These are phyloP conservation scores for Stenopsyche tienmushanensis DNA, from an alignment of 1,140 invertebrate genomes.

Conservation along the genomic window DNA sequence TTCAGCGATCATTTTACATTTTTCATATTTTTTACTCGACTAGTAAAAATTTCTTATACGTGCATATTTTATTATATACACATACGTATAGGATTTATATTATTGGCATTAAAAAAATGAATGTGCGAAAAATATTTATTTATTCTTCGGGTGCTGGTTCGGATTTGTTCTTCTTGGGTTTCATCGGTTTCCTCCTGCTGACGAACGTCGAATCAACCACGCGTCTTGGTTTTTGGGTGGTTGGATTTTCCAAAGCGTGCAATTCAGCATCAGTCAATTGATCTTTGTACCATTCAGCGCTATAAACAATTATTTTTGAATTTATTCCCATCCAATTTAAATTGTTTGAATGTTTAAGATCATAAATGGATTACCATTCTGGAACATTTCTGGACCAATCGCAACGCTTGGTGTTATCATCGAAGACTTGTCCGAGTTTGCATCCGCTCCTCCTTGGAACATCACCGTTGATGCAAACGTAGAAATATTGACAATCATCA, in stretches of 20 bases:
- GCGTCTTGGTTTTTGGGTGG: conserved; percentile 61
- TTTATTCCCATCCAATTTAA: no score
- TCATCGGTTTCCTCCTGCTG: conserved; percentile 58
- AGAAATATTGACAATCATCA: conserved; percentile 91
- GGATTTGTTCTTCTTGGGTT: conserved; percentile 41
- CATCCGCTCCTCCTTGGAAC: conserved; percentile 81
- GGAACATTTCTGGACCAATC: conserved; percentile 88
- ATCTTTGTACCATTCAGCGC: conserved; percentile 85
- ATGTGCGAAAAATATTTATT: no score
- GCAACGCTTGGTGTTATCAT: conserved; percentile 77
- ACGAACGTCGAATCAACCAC: conserved; percentile 56
- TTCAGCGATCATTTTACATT: no score
- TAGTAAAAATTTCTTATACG: conserved; percentile 28
- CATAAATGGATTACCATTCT: conserved; percentile 72
- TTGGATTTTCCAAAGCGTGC: conserved; percentile 74
- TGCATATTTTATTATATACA: no score
- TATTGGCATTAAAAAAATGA: no score
- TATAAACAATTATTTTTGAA: conserved; percentile 51
- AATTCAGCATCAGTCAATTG: conserved; percentile 78
- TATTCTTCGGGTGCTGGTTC: background rate
- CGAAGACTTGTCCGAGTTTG: conserved; percentile 88
- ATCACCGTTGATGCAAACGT: conserved; percentile 86
- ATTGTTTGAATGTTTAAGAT: conserved; percentile 6
- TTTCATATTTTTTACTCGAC: conserved; percentile 26
- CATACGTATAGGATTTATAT: no score